phyloP scores from a whole-genome alignment of 1,140 invertebrate species.

The Prorops nasuta region DNA sequence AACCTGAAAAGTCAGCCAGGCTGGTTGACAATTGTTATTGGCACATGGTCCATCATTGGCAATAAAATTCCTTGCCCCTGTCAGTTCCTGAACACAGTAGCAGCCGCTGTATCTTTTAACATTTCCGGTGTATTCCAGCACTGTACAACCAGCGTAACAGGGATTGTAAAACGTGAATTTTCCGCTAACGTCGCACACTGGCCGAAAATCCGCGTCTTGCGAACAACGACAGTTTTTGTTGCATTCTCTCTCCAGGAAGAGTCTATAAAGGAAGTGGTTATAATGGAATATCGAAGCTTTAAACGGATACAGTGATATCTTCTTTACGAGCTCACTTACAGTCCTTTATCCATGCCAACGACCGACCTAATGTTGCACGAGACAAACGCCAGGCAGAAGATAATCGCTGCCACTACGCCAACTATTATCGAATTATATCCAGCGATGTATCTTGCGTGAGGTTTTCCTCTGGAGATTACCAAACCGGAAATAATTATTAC shows the following conservation, averaged over 20 bases:
- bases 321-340: conserved; percentile 38
- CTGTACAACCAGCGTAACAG: conserved; percentile 69
- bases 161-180: conserved; percentile 65
- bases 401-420: conserved; percentile 52
- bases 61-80: conserved; percentile 31
- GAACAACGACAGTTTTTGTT: conserved; percentile 65
- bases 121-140: conserved; percentile 40
- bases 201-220: conserved; percentile 62
- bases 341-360: conserved; percentile 43
- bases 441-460: conserved; percentile 57
- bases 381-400: conserved; percentile 61
- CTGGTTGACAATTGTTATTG: conserved; percentile 51
- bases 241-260: conserved; percentile 54
- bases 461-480: conserved; percentile 61
- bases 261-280: conserved; percentile 21
- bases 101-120: conserved; percentile 57
- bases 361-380: conserved; percentile 59
- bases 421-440: conserved; percentile 61
- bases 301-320: no score
- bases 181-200: conserved; percentile 63
- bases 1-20: conserved; percentile 60
- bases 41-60: conserved; percentile 61
- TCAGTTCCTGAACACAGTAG: conserved; percentile 48
- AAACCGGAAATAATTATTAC: conserved; percentile 63
- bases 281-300: no score